A percentile compares a stretch with the other conserved stretches of the same genome.
These are phyloP conservation scores for Campylomormyrus tamandua DNA, from an alignment of 2,113 vertebrate genomes.

Conservation along the genomic window DNA sequence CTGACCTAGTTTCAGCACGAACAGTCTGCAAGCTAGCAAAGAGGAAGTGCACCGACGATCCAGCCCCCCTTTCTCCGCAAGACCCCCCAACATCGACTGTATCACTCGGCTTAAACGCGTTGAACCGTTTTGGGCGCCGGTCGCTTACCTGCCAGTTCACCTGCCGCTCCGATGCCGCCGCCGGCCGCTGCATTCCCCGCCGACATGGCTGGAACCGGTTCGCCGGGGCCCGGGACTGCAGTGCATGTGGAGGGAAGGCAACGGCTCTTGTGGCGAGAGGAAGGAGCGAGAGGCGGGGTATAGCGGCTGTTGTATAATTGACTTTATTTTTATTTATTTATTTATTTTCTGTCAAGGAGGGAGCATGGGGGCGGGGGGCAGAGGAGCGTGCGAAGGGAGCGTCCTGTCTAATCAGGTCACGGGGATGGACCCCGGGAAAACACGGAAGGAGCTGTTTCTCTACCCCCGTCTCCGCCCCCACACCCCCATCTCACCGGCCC, in stretches of 20 bases:
- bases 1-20: constrained; percentile 64
- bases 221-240: constrained; percentile 54
- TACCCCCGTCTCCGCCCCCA: constrained; percentile 30
- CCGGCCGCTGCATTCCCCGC: constrained; percentile 51
- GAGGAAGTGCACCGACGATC: constrained; percentile 22
- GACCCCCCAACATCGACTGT: constrained; percentile 17
- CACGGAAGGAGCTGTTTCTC: constrained; percentile 50
- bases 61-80: constrained; percentile 8
- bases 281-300: constrained; percentile 17
- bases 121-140: neutral
- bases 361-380: neutral
- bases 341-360: constrained; percentile 3
- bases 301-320: neutral
- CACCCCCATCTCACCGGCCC: neutral
- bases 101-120: neutral
- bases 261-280: constrained; percentile 25
- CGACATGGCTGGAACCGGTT: constrained; percentile 66
- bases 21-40: constrained; percentile 37
- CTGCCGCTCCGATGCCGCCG: constrained; percentile 57
- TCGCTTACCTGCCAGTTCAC: constrained; percentile 50
- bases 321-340: constrained; percentile 17
- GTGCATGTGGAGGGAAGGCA: constrained; percentile 55
- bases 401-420: constrained; percentile 29
- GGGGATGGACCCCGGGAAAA: constrained; percentile 30
- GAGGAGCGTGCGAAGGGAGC: constrained; percentile 27